These are phyloP conservation scores for Siderastrea siderea DNA, from an alignment of 92 coral and sea anemone species.

Conservation along the genomic window DNA sequence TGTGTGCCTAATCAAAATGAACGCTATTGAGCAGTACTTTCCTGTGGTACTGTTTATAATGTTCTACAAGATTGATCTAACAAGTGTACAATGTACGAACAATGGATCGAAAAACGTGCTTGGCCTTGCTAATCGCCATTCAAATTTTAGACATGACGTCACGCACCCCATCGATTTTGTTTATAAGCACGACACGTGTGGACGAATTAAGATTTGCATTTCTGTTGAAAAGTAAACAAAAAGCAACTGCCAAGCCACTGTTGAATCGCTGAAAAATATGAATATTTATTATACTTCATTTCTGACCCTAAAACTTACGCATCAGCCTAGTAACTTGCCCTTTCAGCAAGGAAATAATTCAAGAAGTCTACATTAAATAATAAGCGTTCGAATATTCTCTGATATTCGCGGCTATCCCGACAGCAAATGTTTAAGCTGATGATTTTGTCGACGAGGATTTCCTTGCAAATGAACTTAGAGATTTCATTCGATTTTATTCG, in stretches of 20 bases:
- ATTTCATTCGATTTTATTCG: neutral
- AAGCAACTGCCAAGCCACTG: neutral
- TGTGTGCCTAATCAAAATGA: too few species aligned
- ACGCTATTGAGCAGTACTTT: too few species aligned
- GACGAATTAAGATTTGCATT: slow-evolving; percentile 19
- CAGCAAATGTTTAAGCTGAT: neutral
- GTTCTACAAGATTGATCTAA: neutral
- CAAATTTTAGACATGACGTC: slow-evolving; percentile 14
- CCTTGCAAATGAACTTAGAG: neutral
- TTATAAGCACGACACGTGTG: slow-evolving; percentile 22
- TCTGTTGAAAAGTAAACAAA: slow-evolving; percentile 22
- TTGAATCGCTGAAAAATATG: neutral
- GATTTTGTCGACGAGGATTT: neutral
- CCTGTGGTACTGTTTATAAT: too few species aligned
- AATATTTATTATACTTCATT: neutral
- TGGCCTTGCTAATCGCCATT: neutral
- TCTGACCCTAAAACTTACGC: neutral
- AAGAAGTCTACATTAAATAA: neutral
- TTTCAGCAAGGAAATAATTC: neutral
- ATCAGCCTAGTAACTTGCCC: neutral
- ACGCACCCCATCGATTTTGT: neutral
- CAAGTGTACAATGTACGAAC: neutral
- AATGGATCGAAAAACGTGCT: neutral
- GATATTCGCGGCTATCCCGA: neutral
- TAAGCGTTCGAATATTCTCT: neutral